phyloP scores from a whole-genome alignment of 2,797 vertebrate genomes.

The Coreius guichenoti region DNA sequence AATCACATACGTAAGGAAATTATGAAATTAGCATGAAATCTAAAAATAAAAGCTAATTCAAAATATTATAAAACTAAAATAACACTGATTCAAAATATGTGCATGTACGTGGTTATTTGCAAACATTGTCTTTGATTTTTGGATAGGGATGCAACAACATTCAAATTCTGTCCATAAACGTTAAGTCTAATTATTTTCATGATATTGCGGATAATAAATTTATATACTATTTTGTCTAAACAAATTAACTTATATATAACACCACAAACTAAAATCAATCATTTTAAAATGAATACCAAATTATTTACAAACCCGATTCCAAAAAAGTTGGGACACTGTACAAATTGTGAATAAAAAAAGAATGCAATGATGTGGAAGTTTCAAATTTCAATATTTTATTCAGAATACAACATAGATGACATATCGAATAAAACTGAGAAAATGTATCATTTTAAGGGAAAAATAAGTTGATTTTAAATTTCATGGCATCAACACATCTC shows the following conservation, averaged over 20 bases:
- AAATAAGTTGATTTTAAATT: no score
- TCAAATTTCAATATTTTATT: no score
- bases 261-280: not conserved
- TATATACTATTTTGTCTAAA: not conserved
- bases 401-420: no score
- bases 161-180: not conserved
- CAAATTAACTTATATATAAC: not conserved
- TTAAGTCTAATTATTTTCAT: not conserved
- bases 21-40: not conserved
- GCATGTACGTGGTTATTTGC: conserved; percentile 27
- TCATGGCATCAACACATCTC: no score
- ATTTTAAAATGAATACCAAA: not conserved
- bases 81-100: conserved; percentile 7
- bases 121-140: not conserved
- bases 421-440: no score
- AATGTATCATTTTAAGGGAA: no score
- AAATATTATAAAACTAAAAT: not conserved
- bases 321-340: no score
- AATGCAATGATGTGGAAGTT: no score
- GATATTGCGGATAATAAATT: not conserved
- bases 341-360: no score
- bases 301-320: no score
- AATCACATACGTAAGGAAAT: not conserved
- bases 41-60: not conserved
- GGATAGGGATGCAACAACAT: not conserved